A percentile compares a stretch with the other conserved stretches of the same genome.
Evolutionary conservation across 35 echinoderm and acorn worm genomes (phyloP).

Genomic region (Patiria miniata): DNA sequence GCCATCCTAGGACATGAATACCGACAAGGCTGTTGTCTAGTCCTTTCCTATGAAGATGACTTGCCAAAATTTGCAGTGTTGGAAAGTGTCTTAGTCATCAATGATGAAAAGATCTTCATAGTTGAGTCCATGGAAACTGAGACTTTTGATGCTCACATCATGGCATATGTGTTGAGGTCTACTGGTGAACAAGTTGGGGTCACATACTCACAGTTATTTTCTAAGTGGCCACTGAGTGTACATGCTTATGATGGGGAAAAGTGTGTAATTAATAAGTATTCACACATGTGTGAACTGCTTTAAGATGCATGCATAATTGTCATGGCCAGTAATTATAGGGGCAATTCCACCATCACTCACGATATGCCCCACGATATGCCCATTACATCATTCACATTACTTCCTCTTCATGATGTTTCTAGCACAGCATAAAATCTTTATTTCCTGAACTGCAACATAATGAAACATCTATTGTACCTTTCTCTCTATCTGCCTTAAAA

Average conservation of each 20-base stretch:
- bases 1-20: slow-evolving; percentile 33
- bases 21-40: slow-evolving; percentile 25
- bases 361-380: too few species aligned
- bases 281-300: slow-evolving; percentile 43
- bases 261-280: slow-evolving; percentile 38
- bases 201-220: slow-evolving; percentile 15
- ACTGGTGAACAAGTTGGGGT: not conserved
- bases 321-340: too few species aligned
- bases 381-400: too few species aligned
- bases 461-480: too few species aligned
- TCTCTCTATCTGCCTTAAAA: too few species aligned
- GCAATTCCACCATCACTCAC: too few species aligned
- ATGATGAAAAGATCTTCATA: slow-evolving; percentile 29
- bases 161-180: not conserved
- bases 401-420: too few species aligned
- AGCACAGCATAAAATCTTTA: too few species aligned
- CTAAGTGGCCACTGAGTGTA: slow-evolving; percentile 34
- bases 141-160: slow-evolving; percentile 1
- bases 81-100: slow-evolving; percentile 4
- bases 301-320: too few species aligned
- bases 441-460: too few species aligned
- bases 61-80: slow-evolving; percentile 30
- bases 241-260: not conserved
- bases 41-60: slow-evolving; percentile 22
- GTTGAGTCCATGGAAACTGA: not conserved